Evolutionary conservation across 2,113 vertebrate genomes (phyloP).

Genomic region (Neodontobutis hainanensis): DNA sequence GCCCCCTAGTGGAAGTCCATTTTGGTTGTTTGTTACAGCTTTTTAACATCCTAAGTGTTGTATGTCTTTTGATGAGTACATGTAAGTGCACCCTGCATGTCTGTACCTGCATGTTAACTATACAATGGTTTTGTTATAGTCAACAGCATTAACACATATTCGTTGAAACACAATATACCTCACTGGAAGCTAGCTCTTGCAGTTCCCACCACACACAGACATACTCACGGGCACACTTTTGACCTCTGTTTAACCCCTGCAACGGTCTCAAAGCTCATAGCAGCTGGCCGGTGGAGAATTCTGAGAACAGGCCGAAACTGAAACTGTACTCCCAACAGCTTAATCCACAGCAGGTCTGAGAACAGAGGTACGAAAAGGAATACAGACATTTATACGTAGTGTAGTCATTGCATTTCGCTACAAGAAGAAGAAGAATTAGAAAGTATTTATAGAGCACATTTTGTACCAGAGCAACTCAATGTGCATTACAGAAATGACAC

Average conservation of each 20-base stretch:
- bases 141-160: too few relatives aligned
- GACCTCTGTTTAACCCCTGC: constrained; percentile 54
- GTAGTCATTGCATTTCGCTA: neutral
- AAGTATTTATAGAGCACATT: too few relatives aligned
- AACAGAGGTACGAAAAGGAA: constrained; percentile 17
- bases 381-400: neutral
- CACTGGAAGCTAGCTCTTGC: too few relatives aligned
- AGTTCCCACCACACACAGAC: constrained; percentile 5
- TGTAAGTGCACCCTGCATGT: too few relatives aligned
- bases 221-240: constrained; percentile 30
- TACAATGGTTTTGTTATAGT: too few relatives aligned
- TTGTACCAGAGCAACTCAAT: too few relatives aligned
- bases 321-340: constrained; percentile 49
- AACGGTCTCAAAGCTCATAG: constrained; percentile 36
- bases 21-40: neutral
- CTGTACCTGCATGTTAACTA: too few relatives aligned
- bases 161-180: too few relatives aligned
- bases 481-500: too few relatives aligned
- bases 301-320: constrained; percentile 62
- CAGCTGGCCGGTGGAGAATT: constrained; percentile 66
- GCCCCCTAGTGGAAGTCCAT: constrained; percentile 55
- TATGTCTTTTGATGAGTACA: neutral
- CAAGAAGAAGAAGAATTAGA: too few relatives aligned
- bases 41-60: neutral
- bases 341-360: constrained; percentile 50